Conservation (phyloP, 2,113 vertebrate species). For the Calonectris borealis region DNA sequence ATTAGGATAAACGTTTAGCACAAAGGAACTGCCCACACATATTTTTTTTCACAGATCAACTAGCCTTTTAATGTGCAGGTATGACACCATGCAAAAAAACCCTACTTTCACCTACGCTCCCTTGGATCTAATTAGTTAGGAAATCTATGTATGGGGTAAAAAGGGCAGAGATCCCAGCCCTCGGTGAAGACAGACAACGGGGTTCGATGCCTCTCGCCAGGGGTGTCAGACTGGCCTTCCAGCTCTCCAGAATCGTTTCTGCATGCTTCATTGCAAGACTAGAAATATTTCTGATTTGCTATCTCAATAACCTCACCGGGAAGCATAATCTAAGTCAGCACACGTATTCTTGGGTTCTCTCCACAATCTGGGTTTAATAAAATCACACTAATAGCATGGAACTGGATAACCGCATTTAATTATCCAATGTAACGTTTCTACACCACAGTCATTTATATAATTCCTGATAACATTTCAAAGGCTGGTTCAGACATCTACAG, state of each 20-base stretch:
- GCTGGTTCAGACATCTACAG: background rate
- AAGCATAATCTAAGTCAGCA: conserved; percentile 39
- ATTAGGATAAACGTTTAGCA: background rate
- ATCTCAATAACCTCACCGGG: conserved; percentile 39
- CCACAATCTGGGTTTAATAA: conserved; percentile 64
- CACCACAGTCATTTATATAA: background rate
- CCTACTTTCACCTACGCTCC: accelerated
- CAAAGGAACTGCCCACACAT: background rate
- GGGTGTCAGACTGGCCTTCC: background rate
- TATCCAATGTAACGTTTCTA: background rate
- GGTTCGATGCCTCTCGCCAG: background rate
- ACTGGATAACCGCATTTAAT: conserved; percentile 20
- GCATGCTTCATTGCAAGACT: background rate
- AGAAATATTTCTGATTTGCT: conserved; percentile 36
- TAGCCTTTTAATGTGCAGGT: background rate
- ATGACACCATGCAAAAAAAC: background rate
- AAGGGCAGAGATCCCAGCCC: background rate
- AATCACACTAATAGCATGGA: conserved; percentile 30
- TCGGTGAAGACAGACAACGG: background rate
- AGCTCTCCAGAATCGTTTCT: background rate
- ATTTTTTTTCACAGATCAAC: background rate
- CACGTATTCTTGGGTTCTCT: conserved; percentile 12
- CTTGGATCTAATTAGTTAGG: background rate
- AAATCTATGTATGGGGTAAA: background rate
- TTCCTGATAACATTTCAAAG: background rate